Evolutionary conservation across 2,888 invertebrate species (phyloP).

Genomic region (Polymixis flavicincta): DNA sequence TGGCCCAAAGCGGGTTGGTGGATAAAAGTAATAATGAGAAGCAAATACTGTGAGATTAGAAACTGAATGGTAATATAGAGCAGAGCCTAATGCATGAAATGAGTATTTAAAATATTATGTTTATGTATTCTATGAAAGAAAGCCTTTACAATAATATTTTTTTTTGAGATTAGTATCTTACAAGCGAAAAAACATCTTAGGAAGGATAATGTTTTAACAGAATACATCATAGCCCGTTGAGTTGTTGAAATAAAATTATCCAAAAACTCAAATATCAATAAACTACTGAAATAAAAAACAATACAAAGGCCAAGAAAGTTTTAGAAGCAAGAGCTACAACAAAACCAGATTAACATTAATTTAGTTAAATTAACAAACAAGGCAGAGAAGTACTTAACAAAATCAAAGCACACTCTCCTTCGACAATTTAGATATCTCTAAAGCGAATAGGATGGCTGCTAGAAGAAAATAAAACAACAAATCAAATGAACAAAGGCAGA

Average conservation of each 20-base stretch:
- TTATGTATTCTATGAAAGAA: background rate
- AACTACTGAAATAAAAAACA: background rate
- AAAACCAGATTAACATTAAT: background rate
- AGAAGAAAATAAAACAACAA: background rate
- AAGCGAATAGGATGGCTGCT: background rate
- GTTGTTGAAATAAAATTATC: background rate
- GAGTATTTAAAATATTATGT: conserved; percentile 36
- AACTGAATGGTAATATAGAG: conserved; percentile 4
- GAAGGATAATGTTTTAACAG: background rate
- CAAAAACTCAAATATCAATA: background rate
- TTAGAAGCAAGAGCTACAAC: background rate
- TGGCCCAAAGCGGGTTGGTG: background rate
- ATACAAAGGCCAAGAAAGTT: background rate
- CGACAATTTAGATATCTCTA: background rate
- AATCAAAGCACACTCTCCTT: conserved; percentile 40
- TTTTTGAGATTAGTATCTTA: no score
- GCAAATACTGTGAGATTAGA: background rate
- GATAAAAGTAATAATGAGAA: conserved; percentile 14
- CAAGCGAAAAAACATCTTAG: background rate
- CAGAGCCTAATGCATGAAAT: conserved; percentile 30
- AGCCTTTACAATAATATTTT: background rate
- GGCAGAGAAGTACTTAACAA: conserved; percentile 35
- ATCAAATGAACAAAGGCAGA: conserved; percentile 42
- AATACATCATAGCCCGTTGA: background rate
- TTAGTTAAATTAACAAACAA: background rate